Percentiles rank a stretch among this genome's conserved stretches.
phyloP scores from a whole-genome alignment of 2,888 invertebrate genomes.

The Beris chalybata region DNA sequence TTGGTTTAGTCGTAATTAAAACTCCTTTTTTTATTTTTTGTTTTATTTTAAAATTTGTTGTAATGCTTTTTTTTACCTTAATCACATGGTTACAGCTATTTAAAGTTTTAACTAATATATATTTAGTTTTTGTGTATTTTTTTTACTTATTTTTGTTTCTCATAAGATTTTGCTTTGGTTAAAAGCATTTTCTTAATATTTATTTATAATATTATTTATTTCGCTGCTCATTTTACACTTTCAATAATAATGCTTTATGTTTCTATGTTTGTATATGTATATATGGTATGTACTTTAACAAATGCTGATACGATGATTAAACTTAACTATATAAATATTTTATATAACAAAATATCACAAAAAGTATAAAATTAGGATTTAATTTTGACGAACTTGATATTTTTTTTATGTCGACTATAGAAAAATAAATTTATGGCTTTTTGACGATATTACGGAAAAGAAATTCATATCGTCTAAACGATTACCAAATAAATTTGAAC shows the following conservation, averaged over 20 bases:
- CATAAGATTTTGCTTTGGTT: conserved; percentile 26
- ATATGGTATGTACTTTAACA: conserved; percentile 2
- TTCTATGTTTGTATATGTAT: conserved; percentile 7
- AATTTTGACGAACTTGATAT: no score
- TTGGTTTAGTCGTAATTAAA: neutral
- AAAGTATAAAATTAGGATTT: no score
- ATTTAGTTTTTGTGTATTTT: conserved; percentile 14
- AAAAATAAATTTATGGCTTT: no score
- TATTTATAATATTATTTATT: conserved; percentile 20
- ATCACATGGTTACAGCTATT: conserved; percentile 2
- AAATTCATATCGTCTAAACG: neutral
- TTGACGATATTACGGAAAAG: neutral
- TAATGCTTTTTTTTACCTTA: no score
- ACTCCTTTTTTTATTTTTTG: conserved; percentile 2
- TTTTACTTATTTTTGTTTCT: conserved; percentile 9
- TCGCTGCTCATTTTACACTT: conserved; percentile 27
- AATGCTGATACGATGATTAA: no score
- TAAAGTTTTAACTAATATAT: conserved; percentile 1
- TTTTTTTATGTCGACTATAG: no score
- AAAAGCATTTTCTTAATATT: conserved; percentile 17
- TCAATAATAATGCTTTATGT: conserved; percentile 3
- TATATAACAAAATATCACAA: no score
- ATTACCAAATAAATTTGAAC: no score
- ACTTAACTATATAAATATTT: no score
- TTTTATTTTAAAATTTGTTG: conserved; percentile 7